Conservation (phyloP, 2,888 invertebrate species). For the Pterostichus madidus region DNA sequence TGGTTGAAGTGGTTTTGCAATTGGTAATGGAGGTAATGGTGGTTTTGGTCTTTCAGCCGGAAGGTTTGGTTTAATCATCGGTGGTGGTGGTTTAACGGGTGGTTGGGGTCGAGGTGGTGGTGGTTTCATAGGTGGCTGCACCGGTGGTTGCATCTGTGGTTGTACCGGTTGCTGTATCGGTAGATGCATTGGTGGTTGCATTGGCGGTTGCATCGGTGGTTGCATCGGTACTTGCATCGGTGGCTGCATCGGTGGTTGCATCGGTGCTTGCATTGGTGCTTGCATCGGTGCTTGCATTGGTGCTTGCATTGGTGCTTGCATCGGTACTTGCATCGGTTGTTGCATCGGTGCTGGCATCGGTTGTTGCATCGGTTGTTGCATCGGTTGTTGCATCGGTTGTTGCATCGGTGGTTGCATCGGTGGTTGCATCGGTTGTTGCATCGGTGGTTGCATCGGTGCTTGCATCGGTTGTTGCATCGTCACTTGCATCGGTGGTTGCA, state of each 20-base stretch:
- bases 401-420: conserved; percentile 70
- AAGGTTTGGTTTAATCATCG: conserved; percentile 69
- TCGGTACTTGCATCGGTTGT: conserved; percentile 69
- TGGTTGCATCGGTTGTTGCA: conserved; percentile 70
- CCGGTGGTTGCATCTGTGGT: no score
- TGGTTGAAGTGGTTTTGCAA: conserved; percentile 55
- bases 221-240: conserved; percentile 70
- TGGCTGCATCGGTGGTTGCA: conserved; percentile 71
- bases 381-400: conserved; percentile 67
- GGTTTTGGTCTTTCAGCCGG: conserved; percentile 68
- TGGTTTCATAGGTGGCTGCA: conserved; percentile 71
- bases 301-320: conserved; percentile 70
- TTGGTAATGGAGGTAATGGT: conserved; percentile 57
- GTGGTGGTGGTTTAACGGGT: conserved; percentile 70
- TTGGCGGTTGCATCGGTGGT: conserved; percentile 69
- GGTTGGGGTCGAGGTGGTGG: conserved; percentile 73
- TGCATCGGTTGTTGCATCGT: conserved; percentile 71
- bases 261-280: conserved; percentile 73
- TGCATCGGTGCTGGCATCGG: conserved; percentile 72
- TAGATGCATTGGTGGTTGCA: conserved; percentile 70
- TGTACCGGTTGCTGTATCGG: conserved; percentile 32
- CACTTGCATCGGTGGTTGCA: conserved; percentile 68
- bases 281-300: conserved; percentile 68
- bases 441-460: conserved; percentile 72
- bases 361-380: conserved; percentile 72